Percentiles rank a stretch among this genome's conserved stretches.
Conservation (phyloP, 2,797 vertebrate species). For the Phoxinus dragarum region DNA sequence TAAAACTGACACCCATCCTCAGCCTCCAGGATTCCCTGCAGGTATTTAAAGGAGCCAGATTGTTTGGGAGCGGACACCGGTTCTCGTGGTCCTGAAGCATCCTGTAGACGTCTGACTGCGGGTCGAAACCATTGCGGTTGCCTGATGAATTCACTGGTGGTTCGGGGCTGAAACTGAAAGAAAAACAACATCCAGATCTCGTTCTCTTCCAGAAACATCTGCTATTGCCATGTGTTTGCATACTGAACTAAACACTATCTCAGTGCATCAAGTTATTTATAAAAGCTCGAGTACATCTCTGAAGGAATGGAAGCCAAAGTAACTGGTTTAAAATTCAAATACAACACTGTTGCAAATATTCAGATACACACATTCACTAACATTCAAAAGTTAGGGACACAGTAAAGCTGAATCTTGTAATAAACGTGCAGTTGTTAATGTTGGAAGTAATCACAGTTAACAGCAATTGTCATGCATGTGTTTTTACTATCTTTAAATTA, state of each 20-base stretch:
- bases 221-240: background rate
- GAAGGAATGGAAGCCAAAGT: background rate
- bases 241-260: background rate
- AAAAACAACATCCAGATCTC: background rate
- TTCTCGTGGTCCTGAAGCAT: conserved; percentile 92
- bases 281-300: background rate
- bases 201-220: background rate
- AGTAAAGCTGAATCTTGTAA: background rate
- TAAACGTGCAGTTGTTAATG: background rate
- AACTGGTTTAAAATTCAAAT: background rate
- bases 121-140: conserved; percentile 83
- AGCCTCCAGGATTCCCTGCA: conserved; percentile 95
- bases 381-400: background rate
- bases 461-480: too few species aligned
- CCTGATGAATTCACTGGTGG: conserved; percentile 75
- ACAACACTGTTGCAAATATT: background rate
- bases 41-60: conserved; percentile 95
- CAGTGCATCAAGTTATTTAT: background rate
- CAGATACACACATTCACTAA: background rate
- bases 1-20: conserved; percentile 88
- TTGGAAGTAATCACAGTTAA: background rate
- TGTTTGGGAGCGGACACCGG: conserved; percentile 90
- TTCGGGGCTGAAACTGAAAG: conserved; percentile 80
- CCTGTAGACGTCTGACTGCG: conserved; percentile 93
- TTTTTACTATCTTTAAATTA: too few species aligned